phyloP scores from a whole-genome alignment of 2,797 vertebrate genomes.

The Enteromius anoplus region DNA sequence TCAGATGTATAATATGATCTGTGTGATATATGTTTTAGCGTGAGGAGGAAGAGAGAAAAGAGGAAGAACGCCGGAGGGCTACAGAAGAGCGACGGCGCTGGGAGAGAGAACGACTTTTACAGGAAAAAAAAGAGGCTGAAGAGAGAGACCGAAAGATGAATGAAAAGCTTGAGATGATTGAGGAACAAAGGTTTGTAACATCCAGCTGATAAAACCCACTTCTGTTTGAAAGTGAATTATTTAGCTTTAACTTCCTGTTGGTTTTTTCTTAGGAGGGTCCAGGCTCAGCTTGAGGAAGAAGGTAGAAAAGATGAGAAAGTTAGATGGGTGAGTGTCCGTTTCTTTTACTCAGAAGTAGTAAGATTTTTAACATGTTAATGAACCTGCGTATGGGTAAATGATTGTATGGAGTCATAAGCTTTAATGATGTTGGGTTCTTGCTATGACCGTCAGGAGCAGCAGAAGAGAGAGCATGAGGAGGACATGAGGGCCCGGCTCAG shows the following conservation, averaged over 20 bases:
- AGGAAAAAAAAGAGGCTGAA: conserved; percentile 77
- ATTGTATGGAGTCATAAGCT: neutral
- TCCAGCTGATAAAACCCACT: neutral
- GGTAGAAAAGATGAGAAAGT: conserved; percentile 75
- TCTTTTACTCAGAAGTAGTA: neutral
- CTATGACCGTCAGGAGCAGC: conserved; percentile 72
- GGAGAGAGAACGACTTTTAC: conserved; percentile 75
- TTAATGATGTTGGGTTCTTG: neutral
- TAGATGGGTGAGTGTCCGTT: conserved; percentile 76
- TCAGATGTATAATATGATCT: neutral
- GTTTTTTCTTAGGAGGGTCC: conserved; percentile 74
- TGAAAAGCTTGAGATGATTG: conserved; percentile 79
- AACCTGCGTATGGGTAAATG: neutral
- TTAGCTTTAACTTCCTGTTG: neutral
- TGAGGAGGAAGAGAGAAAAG: conserved; percentile 81
- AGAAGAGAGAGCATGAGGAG: conserved; percentile 83
- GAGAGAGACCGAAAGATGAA: conserved; percentile 82
- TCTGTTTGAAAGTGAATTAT: neutral
- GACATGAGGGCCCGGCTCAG: conserved; percentile 76
- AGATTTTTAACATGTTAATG: neutral
- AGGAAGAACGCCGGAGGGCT: conserved; percentile 74
- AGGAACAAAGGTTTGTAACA: conserved; percentile 74
- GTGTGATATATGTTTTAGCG: conserved; percentile 64
- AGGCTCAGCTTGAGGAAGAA: conserved; percentile 77
- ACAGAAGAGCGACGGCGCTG: conserved; percentile 75